These are phyloP conservation scores for Thripadectes ignobilis DNA, from an alignment of 2,797 vertebrate genomes.

Conservation along the genomic window DNA sequence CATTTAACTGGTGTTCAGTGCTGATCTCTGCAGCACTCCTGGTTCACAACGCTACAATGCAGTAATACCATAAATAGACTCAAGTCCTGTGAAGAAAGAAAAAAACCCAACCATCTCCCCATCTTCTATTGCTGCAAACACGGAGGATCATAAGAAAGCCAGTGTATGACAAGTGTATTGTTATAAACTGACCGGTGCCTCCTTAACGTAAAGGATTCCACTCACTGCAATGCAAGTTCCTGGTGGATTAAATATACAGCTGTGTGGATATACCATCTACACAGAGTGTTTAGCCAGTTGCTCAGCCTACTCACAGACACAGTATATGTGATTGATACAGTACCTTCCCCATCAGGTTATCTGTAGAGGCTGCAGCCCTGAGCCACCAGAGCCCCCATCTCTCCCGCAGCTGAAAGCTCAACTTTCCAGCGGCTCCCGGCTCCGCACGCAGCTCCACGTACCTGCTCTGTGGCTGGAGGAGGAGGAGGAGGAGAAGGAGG, in stretches of 20 bases:
- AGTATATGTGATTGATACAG: slow-evolving; percentile 11
- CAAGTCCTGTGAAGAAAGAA: slow-evolving; percentile 25
- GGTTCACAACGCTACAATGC: background rate
- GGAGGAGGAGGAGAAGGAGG: background rate
- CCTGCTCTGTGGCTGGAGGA: slow-evolving; percentile 30
- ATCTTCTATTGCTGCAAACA: background rate
- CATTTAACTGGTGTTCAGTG: background rate
- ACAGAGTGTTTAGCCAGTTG: background rate
- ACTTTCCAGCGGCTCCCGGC: background rate
- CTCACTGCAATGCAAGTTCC: background rate
- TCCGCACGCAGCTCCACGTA: slow-evolving; percentile 24
- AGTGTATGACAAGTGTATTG: background rate
- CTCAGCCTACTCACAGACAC: slow-evolving; percentile 31
- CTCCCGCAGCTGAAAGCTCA: background rate
- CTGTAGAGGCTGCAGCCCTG: slow-evolving; percentile 12
- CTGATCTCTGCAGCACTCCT: slow-evolving; percentile 30
- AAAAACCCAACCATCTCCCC: background rate
- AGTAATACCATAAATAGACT: slow-evolving; percentile 47
- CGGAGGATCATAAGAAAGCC: background rate
- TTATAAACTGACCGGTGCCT: background rate
- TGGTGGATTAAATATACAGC: slow-evolving; percentile 23
- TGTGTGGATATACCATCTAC: background rate
- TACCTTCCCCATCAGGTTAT: slow-evolving; percentile 47
- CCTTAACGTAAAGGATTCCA: slow-evolving; percentile 18
- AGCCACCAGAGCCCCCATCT: background rate